Base-by-base conservation (phyloP, 2,113 vertebrate species). In the Thalassoma bifasciatum region DNA sequence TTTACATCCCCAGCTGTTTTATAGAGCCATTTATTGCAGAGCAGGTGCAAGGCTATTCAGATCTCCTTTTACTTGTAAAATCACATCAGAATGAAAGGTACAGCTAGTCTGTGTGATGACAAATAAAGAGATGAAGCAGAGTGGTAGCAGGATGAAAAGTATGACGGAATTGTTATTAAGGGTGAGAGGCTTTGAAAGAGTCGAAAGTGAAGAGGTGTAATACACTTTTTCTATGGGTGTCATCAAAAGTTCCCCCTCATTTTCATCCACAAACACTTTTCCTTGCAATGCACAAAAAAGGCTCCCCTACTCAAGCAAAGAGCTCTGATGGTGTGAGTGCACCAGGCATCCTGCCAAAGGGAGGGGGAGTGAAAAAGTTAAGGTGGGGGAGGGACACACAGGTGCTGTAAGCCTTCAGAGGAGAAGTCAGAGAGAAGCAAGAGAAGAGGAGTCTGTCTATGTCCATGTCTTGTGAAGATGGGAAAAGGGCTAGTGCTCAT, bases 31-130 rank as follows among this genome's bases (percentile, higher is more conserved):
- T 92, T 88, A 93, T 76, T 82, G 77, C 79, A 60, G 71, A 91
- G 91, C 93, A 94, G 93, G 93, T 94, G 93, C 82, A 84, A 76
- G 81, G 30, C 84, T 72, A 83, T 89, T 87, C 85, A 89, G 90
- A 86, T 86, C 84, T 88, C 74, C 47, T 54, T 72, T 79, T 67
- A 77, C 79, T 63, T 46, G 67, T 88, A 81, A 87, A 90, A 84
- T 90, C 70, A 46, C 84, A 66, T 74, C 67, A 77, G 34, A 78
- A 81, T 66, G 72, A 84, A 60, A 47, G 72, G 66, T 51, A 49
- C 65, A 84, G 72, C 49, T 46, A 16, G 62, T 23, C 16, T 30
- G 61, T 34, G 69, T 64, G 75, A 82, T 3, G n/a, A 66, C 67
- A 79, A 66, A 65, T 56, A 69, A 72, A 84, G 66, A 68, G 71